phyloP scores from a whole-genome alignment of 2,797 vertebrate species.

The Thalassophryne amazonica region DNA sequence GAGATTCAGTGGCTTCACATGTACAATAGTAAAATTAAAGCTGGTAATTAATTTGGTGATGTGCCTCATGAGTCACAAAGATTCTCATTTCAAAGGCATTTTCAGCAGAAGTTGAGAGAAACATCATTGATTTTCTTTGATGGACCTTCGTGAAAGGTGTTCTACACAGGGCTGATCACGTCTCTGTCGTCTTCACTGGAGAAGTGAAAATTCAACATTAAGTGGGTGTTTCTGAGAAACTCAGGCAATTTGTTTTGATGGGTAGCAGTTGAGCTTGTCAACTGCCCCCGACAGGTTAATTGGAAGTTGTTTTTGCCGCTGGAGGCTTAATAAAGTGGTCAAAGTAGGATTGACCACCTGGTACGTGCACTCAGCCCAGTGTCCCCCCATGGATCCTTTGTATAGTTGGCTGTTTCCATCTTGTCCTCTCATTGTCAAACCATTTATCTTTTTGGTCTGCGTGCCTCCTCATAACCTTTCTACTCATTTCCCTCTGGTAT shows the following conservation, averaged over 20 bases:
- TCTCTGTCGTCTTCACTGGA: background rate
- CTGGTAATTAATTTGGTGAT: no score
- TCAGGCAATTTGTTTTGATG: background rate
- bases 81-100: background rate
- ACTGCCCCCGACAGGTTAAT: conserved; percentile 14
- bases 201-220: background rate
- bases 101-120: background rate
- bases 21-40: no score
- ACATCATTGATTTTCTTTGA: background rate
- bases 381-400: background rate
- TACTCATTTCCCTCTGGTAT: background rate
- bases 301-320: conserved; percentile 7
- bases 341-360: conserved; percentile 10
- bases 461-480: background rate
- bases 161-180: background rate
- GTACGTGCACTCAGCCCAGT: fast-evolving
- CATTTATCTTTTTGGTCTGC: background rate
- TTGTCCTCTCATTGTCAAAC: conserved; percentile 8
- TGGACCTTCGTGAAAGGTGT: background rate
- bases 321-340: background rate
- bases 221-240: conserved; percentile 9
- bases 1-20: no score
- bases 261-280: conserved; percentile 3
- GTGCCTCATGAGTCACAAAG: background rate
- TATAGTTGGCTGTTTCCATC: background rate